A percentile compares a stretch with the other conserved stretches of the same genome.
Evolutionary conservation across 92 coral and sea anemone species (phyloP).

Genomic region (Parazoanthus swiftii): DNA sequence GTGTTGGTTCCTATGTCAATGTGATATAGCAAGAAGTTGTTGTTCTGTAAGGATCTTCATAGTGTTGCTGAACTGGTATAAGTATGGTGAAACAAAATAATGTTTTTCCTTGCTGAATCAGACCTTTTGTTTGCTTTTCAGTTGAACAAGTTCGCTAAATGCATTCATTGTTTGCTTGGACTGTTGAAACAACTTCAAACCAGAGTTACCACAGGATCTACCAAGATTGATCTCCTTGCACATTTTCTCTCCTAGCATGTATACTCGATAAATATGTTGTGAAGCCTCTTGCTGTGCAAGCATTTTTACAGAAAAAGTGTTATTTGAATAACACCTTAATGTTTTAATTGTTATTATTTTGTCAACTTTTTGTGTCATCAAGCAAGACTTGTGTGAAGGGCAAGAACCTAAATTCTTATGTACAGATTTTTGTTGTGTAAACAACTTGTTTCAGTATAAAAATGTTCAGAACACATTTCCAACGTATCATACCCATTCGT

Average conservation of each 20-base stretch:
- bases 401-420: not conserved
- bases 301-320: not conserved
- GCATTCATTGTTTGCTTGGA: not conserved
- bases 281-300: constrained; percentile 10
- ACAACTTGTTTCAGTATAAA: not conserved
- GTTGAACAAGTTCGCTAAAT: constrained; percentile 94
- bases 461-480: not conserved
- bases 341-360: not conserved
- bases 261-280: not conserved
- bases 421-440: not conserved
- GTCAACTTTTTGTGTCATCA: not conserved
- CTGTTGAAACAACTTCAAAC: not conserved
- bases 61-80: not conserved
- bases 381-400: constrained; percentile 8
- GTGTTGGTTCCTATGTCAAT: too few relatives aligned
- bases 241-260: not conserved
- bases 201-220: not conserved
- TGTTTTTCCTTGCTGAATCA: not conserved
- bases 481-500: constrained; percentile 6
- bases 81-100: not conserved
- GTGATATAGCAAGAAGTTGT: too few relatives aligned
- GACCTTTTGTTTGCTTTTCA: constrained; percentile 43
- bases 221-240: not conserved
- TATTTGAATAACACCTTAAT: not conserved
- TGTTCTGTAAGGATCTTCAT: too few relatives aligned